These are phyloP conservation scores for Panulirus ornatus DNA, from an alignment of 1,140 invertebrate species.

Conservation along the genomic window DNA sequence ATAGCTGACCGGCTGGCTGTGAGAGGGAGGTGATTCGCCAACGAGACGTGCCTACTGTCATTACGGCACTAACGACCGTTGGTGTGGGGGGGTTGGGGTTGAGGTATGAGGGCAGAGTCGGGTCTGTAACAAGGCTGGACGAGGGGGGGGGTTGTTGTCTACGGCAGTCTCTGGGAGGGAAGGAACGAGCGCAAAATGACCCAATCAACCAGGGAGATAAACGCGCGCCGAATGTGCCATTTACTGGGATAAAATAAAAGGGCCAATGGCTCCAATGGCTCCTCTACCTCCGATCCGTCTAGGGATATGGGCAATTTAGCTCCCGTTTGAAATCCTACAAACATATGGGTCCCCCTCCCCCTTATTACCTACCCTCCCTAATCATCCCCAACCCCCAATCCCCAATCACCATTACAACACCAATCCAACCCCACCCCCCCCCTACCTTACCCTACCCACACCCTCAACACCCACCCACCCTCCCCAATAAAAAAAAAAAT, in stretches of 20 bases:
- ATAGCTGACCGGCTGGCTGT: no score
- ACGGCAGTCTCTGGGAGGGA: no score
- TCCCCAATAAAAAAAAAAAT: neutral
- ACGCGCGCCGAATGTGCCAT: neutral
- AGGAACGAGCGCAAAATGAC: neutral
- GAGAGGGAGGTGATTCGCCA: neutral
- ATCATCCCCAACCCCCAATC: no score
- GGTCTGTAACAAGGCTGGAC: no score
- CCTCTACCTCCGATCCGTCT: neutral
- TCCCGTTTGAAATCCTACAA: neutral
- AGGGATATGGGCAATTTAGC: neutral
- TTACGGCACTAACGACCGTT: conserved; percentile 17
- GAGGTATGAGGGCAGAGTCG: no score
- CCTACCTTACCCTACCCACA: neutral
- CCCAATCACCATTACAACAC: no score
- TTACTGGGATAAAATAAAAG: neutral
- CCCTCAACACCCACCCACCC: neutral
- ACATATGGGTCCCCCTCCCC: neutral
- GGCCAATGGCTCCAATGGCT: neutral
- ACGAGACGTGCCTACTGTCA: conserved; percentile 5
- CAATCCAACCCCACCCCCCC: neutral
- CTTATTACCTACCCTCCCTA: neutral
- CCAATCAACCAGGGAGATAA: neutral
- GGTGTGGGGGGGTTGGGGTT: neutral
- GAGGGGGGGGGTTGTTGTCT: no score